Evolutionary conservation across 2,888 invertebrate species (phyloP), one percentile per base, ranked within the genome.

Genomic region (Ochlodes sylvanus): DNA sequence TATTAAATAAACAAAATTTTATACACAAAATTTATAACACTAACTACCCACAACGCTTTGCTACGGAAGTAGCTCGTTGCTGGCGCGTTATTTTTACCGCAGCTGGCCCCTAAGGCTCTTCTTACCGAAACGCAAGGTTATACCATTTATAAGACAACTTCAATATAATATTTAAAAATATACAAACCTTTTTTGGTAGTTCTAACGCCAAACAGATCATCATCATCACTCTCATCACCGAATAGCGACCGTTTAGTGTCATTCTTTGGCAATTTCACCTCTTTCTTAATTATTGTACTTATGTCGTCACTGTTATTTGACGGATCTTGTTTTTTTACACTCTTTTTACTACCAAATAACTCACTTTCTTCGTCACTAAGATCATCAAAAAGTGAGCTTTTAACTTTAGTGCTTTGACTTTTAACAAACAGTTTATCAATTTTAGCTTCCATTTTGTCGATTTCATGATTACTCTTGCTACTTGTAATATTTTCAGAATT

Each of bases 191-290:
- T 63, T 65, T 77, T 83, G 68, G 78, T 81, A 15, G 74, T 72
- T 71, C 82, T 87, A 4, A 76, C 76, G 1, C 83, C 84, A 75
- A 92, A 92, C 17, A 93, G 72, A 70, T 89, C 87, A 71, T 87
- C 87, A 72, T 86, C 88, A 72, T 86, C 88, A 72, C 80, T 82
- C 65, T 87, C 89, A 74, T 90, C 92, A 62, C 85, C 87, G 54
- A 93, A 93, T 38, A 92, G 74, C 12, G 86, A 81, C 32, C 72
- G 74, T 71, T 84, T 86, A 6, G 80, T 79, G 32, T 78, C 78
- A 17, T 74, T 74, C 58, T 72, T 47, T 60, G 69, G 60, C 10
- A 41, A 70, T 17, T 65, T 73, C 10, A 50, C 63, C 7, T 69
- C 67, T 69, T 62, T 70, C n/a, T 58, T 52, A 27, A 58, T 64